Evolutionary conservation across 2,888 invertebrate genomes (phyloP), one percentile per base, ranked within the genome.

Genomic region (Athalia rosae): DNA sequence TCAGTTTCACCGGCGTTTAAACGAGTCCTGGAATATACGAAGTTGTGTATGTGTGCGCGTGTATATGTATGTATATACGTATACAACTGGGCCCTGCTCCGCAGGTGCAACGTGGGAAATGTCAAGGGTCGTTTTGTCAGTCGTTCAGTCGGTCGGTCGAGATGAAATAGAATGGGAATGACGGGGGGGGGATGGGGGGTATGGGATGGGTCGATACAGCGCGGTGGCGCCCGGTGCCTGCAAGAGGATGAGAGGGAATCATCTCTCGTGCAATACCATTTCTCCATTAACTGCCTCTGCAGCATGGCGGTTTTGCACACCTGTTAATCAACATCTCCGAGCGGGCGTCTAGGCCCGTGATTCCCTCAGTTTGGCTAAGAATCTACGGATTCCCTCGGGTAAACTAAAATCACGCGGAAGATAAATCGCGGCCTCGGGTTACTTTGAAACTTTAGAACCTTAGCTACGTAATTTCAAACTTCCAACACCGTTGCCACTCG

Each of bases 21-120:
- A 85, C 84, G 83, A 84, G 83, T 82, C 82, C 84, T 43, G 83
- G 81, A 84, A 83, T 83, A 84, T 85, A 84, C 85, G 82, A 84
- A 82, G 83, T 81, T 82, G 50, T 9, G 50, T 50, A 7, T 50
- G 7, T 11, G 7, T 2, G 50, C 50, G 50, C n/a, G n/a, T n/a
- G n/a, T n/a, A n/a, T n/a, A n/a, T n/a, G n/a, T n/a, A n/a, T n/a
- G n/a, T n/a, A n/a, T n/a, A n/a, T 9, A 11, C 50, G 7, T 50
- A 11, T 2, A 11, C 50, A 50, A 11, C 7, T 11, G 50, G 50
- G 11, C 2, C 8, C 50, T 50, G 59, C 56, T 43, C 45, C 43
- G 48, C 69, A 56, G 53, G 69, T 69, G 69, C 69, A 69, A 53
- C 69, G 56, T 53, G 69, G 8, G 56, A 69, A 69, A 69, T 69